phyloP scores from a whole-genome alignment of 2,113 vertebrate genomes.

The Acrocephalus kingi region DNA sequence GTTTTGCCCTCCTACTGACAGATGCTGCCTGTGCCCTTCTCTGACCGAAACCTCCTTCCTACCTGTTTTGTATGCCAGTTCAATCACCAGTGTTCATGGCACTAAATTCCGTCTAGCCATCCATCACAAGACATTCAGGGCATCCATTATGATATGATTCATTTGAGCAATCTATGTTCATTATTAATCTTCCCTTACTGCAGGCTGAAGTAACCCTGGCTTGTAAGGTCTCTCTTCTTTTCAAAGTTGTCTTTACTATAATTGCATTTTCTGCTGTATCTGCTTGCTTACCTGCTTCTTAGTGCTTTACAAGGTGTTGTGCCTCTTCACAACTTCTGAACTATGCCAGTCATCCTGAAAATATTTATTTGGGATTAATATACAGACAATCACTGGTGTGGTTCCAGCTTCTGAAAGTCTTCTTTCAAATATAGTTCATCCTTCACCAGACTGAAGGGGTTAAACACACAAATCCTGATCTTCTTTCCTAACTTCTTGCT shows the following conservation, averaged over 20 bases:
- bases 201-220: constrained; percentile 18
- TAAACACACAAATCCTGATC: not conserved
- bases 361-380: not conserved
- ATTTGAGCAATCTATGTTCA: constrained; percentile 24
- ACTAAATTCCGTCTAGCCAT: constrained; percentile 51
- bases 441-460: not conserved
- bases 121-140: constrained; percentile 42
- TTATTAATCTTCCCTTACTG: constrained; percentile 39
- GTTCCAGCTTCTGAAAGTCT: not conserved
- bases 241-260: not conserved
- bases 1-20: constrained; percentile 3
- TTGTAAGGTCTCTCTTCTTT: constrained; percentile 2
- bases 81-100: not conserved
- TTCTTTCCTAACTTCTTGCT: not conserved
- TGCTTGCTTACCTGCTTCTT: constrained; percentile 15
- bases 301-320: not conserved
- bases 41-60: constrained; percentile 20
- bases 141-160: constrained; percentile 49
- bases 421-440: not conserved
- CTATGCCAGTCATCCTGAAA: not conserved
- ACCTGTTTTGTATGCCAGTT: constrained; percentile 43
- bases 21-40: constrained; percentile 6
- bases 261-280: not conserved
- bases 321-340: not conserved
- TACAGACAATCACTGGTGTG: not conserved